Evolutionary conservation across 2,888 invertebrate genomes (phyloP), one percentile per base, ranked within the genome.

Genomic region (Eupithecia inturbata): DNA sequence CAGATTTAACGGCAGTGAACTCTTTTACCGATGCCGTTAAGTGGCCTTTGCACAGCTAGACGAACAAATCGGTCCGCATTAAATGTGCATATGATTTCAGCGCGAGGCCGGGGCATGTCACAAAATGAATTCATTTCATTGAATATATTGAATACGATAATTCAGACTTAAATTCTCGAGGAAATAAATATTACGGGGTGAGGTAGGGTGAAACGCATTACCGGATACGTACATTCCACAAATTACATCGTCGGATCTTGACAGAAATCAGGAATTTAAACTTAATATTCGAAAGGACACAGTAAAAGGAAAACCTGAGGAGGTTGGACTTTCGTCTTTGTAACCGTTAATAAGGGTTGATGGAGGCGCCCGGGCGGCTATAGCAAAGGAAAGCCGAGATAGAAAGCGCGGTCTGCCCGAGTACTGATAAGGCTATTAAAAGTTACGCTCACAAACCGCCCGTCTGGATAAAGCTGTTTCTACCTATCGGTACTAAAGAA

Each of bases 391-490:
- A 85, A 82, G 81, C 82, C 73, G 84, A 85, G 89, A 87, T 86
- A 85, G 84, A 85, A 83, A 86, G 85, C 82, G 85, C 85, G 87
- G 91, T 87, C 91, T 92, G 92, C 85, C 84, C 82, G 85, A 86
- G 88, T 83, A 88, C 91, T 89, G 92, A 94, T 94, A 94, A 93
- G 91, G 91, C 92, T 94, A 93, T 94, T 93, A 93, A 92, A 94
- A 94, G 91, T 94, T 92, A 91, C 91, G 88, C 90, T 89, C 83
- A 83, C 86, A 88, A 89, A 88, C 88, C 86, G 85, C 85, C 84
- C 83, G 87, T 80, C 85, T 87, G 90, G 88, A 91, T 91, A 88
- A 88, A 88, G 85, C 83, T 85, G 86, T 90, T 88, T 88, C 85
- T 84, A 85, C 84, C 83, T 83, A 86, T 86, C 82, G 84, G 89